Conservation (phyloP, 2,113 vertebrate genomes). For the Takifugu bimaculatus region DNA sequence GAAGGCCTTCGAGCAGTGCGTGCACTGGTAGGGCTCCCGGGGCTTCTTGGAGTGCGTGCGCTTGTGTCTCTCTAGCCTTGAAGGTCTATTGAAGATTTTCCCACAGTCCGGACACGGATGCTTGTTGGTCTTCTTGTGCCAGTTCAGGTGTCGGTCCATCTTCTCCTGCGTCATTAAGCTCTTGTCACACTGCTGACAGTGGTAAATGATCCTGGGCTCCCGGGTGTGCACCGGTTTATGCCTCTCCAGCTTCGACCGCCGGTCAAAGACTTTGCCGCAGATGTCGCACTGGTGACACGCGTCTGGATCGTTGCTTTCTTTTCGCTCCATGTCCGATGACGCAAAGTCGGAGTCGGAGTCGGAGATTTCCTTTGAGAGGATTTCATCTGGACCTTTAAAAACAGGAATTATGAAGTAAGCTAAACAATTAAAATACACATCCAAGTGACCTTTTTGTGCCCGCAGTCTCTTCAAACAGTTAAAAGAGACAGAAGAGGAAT, state of each 20-base stretch:
- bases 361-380: conserved; percentile 11
- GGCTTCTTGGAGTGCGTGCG: conserved; percentile 55
- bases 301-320: conserved; percentile 17
- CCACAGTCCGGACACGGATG: conserved; percentile 63
- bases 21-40: conserved; percentile 56
- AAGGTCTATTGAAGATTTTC: conserved; percentile 65
- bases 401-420: not conserved
- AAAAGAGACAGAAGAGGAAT: too few species aligned
- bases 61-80: conserved; percentile 52
- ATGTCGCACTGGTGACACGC: conserved; percentile 44
- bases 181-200: conserved; percentile 54
- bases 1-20: conserved; percentile 58
- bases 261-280: conserved; percentile 59
- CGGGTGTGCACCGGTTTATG: conserved; percentile 47
- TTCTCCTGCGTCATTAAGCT: conserved; percentile 54
- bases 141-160: conserved; percentile 52
- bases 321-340: not conserved
- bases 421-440: not conserved
- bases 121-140: conserved; percentile 55
- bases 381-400: conserved; percentile 26
- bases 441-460: too few species aligned
- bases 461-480: too few species aligned
- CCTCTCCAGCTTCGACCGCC: conserved; percentile 55
- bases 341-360: conserved; percentile 37
- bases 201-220: conserved; percentile 32